phyloP scores from a whole-genome alignment of 2,113 vertebrate genomes.

The Galbula dea region DNA sequence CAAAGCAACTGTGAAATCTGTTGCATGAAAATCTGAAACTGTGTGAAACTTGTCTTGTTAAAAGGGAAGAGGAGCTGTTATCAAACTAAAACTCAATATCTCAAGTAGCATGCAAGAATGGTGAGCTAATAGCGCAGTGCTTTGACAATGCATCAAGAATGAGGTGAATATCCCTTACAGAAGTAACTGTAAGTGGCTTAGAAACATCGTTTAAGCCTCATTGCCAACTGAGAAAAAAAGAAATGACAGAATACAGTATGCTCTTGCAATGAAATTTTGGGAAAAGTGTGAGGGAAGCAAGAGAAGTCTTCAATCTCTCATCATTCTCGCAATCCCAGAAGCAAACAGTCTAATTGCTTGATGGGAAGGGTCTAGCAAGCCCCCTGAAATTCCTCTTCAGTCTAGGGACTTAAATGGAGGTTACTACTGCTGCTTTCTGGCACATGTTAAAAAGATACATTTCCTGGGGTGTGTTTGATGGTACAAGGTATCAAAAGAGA shows the following conservation, averaged over 20 bases:
- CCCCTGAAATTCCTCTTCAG: neutral
- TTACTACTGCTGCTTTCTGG: neutral
- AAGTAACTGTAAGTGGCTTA: neutral
- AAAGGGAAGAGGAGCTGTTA: neutral
- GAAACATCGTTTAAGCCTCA: neutral
- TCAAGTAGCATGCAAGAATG: neutral
- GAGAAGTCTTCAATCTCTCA: neutral
- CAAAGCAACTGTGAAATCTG: slow-evolving; percentile 47
- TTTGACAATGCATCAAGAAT: neutral
- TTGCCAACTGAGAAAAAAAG: neutral
- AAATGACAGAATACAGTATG: neutral
- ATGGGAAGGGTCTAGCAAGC: neutral
- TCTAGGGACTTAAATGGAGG: neutral
- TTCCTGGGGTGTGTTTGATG: neutral
- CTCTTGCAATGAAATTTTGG: neutral
- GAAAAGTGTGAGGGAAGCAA: neutral
- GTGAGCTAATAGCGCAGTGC: neutral
- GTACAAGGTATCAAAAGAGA: neutral
- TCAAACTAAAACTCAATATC: neutral
- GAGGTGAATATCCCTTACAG: slow-evolving; percentile 4
- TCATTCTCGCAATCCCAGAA: neutral
- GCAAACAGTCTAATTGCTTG: neutral
- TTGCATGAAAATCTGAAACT: neutral
- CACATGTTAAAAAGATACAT: neutral
- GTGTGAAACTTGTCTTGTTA: slow-evolving; percentile 15